Conservation (phyloP, 1,140 invertebrate genomes). For the Macrobrachium rosenbergii region DNA sequence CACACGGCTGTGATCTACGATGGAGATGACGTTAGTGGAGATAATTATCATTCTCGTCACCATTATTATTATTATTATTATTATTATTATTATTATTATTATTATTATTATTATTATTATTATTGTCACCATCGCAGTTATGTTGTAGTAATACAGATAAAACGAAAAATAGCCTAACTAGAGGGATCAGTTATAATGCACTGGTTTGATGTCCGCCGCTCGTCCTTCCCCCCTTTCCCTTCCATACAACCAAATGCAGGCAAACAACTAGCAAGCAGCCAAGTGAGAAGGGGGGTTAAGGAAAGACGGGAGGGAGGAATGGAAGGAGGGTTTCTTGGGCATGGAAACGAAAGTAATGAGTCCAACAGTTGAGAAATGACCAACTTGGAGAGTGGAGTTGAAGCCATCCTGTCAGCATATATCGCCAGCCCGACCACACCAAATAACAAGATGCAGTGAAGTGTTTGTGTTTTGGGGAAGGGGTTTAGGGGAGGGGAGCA, state of each 20-base stretch:
- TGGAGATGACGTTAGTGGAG: too few relatives aligned
- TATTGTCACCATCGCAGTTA: too few relatives aligned
- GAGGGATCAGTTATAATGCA: too few relatives aligned
- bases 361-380: slow-evolving; percentile 16
- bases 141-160: too few relatives aligned
- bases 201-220: too few relatives aligned
- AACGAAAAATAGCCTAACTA: too few relatives aligned
- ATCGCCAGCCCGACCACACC: slow-evolving; percentile 36
- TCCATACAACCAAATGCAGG: background rate
- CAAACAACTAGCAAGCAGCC: background rate
- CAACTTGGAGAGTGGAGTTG: background rate
- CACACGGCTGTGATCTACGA: too few relatives aligned
- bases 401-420: slow-evolving; percentile 25
- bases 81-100: too few relatives aligned
- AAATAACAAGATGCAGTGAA: slow-evolving; percentile 22
- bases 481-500: background rate
- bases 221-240: too few relatives aligned
- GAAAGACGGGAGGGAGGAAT: background rate
- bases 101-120: too few relatives aligned
- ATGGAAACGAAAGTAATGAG: slow-evolving; percentile 9
- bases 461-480: slow-evolving; percentile 2
- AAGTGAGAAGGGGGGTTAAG: background rate
- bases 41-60: too few relatives aligned
- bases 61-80: too few relatives aligned
- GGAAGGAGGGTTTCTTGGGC: background rate